Percentiles rank a stretch among this genome's conserved stretches.
These are phyloP conservation scores for Drosophila greeni DNA, from an alignment of 2,888 invertebrate species.

Conservation along the genomic window DNA sequence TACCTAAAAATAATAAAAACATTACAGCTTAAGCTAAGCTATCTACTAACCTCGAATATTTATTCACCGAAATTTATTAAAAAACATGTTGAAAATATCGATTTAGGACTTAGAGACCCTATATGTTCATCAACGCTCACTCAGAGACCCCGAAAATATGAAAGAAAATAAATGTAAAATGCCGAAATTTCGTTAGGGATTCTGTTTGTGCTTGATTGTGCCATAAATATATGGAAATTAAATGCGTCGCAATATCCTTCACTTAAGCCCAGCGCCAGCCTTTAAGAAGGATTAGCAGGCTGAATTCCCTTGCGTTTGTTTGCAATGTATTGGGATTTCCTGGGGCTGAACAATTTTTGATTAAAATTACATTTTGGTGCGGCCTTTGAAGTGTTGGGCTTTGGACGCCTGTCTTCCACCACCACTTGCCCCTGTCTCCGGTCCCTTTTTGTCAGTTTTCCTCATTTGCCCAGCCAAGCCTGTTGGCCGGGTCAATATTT, in stretches of 20 bases:
- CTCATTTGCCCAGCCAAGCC: constrained; percentile 6
- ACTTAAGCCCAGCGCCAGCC: constrained; percentile 1
- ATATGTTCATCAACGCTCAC: not conserved
- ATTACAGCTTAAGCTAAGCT: too few species aligned
- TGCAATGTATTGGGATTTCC: constrained; percentile 38
- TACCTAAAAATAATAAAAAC: not conserved
- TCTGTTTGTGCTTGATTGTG: constrained; percentile 11
- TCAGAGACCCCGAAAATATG: too few species aligned
- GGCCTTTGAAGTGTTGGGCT: constrained; percentile 57
- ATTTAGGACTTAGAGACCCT: not conserved
- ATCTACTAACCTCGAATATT: not conserved
- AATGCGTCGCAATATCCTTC: constrained; percentile 21
- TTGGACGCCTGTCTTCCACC: constrained; percentile 21
- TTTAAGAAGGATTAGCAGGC: constrained; percentile 23
- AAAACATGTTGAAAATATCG: not conserved
- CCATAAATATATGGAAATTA: constrained; percentile 25
- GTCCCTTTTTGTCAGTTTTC: not conserved
- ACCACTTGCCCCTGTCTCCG: not conserved
- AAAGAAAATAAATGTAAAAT: constrained; percentile 4
- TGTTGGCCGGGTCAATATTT: constrained; percentile 39
- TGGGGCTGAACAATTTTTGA: constrained; percentile 43
- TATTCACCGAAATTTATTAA: not conserved
- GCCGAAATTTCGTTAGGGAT: constrained; percentile 2
- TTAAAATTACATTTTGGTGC: constrained; percentile 51
- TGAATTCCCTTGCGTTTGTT: constrained; percentile 7